Evolutionary conservation across 2,113 vertebrate species (phyloP).

Genomic region (Camarhynchus parvulus): DNA sequence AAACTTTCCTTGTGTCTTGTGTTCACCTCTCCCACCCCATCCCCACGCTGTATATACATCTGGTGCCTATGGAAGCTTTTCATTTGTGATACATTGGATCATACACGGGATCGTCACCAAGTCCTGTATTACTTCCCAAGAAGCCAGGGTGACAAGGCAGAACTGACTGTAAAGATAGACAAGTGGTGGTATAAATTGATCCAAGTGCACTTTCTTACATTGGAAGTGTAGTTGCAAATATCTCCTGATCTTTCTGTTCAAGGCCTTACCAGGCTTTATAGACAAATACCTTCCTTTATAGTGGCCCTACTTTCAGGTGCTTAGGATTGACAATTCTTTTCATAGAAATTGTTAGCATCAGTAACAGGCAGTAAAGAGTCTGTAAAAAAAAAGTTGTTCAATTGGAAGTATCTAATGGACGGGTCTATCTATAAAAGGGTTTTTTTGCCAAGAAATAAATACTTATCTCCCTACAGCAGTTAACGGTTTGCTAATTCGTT

Average conservation of each 20-base stretch:
- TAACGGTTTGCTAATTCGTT: neutral
- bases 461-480: neutral
- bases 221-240: neutral
- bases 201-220: neutral
- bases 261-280: neutral
- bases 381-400: neutral
- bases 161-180: neutral
- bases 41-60: rapidly evolving
- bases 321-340: neutral
- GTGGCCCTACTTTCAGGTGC: neutral
- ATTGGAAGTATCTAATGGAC: neutral
- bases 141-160: neutral
- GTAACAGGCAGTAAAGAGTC: neutral
- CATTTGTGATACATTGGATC: neutral
- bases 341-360: neutral
- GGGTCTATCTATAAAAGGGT: neutral
- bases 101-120: neutral
- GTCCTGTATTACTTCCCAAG: neutral
- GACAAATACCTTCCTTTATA: neutral
- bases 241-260: neutral
- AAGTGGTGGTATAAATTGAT: neutral
- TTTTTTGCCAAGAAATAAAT: neutral
- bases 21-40: rapidly evolving
- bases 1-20: neutral
- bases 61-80: neutral